Conservation (phyloP, 2,797 vertebrate genomes). For the Eleutherodactylus coqui region DNA sequence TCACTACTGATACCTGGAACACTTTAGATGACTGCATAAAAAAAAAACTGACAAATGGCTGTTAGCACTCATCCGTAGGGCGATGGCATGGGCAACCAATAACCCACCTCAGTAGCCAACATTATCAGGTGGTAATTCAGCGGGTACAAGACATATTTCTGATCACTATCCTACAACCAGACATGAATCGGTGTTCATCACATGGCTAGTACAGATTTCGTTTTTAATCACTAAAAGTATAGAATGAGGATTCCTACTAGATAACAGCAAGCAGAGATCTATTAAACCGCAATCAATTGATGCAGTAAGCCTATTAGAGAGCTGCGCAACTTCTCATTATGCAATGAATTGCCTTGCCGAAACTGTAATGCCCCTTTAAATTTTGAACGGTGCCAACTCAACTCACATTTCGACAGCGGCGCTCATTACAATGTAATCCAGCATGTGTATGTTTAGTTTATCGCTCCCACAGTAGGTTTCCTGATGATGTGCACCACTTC, state of each 20-base stretch:
- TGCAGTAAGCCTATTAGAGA: not conserved
- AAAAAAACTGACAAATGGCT: no score
- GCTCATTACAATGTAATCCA: not conserved
- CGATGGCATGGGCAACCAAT: no score
- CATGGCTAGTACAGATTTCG: no score
- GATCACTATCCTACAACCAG: no score
- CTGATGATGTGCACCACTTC: conserved; percentile 18
- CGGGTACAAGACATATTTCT: no score
- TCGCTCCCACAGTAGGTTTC: not conserved
- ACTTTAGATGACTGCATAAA: no score
- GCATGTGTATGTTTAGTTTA: not conserved
- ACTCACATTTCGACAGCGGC: not conserved
- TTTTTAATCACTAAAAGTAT: no score
- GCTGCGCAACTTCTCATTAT: not conserved
- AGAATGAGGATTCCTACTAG: not conserved
- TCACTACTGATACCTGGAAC: no score
- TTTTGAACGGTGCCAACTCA: not conserved
- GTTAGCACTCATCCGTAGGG: no score
- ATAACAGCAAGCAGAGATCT: not conserved
- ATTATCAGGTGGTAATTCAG: no score
- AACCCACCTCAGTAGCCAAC: no score
- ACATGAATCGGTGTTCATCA: no score
- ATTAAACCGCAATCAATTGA: not conserved
- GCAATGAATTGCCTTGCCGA: not conserved
- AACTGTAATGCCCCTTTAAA: not conserved